These are phyloP conservation scores for Gnatocerus cornutus DNA, from an alignment of 2,888 invertebrate genomes.

Conservation along the genomic window DNA sequence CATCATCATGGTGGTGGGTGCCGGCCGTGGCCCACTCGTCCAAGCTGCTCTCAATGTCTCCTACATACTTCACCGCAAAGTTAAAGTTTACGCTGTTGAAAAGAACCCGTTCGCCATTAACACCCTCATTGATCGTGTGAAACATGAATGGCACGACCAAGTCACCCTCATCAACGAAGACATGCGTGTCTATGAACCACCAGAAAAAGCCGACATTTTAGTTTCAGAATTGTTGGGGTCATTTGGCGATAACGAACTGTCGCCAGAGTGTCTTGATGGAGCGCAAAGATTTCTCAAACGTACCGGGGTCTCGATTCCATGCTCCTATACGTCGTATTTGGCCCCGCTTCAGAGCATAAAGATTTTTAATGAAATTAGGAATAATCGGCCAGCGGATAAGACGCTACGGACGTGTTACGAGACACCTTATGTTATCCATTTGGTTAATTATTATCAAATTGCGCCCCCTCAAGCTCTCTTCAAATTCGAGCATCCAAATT, in stretches of 20 bases:
- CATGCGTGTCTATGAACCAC: slow-evolving; percentile 87
- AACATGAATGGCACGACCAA: slow-evolving; percentile 84
- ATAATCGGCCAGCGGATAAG: slow-evolving; percentile 72
- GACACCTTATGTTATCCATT: slow-evolving; percentile 94
- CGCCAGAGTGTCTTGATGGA: slow-evolving; percentile 98
- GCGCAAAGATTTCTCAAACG: slow-evolving; percentile 90
- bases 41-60: slow-evolving; percentile 88
- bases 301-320: slow-evolving; percentile 94
- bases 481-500: slow-evolving; percentile 93
- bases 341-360: slow-evolving; percentile 95
- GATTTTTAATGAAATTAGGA: slow-evolving; percentile 84
- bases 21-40: slow-evolving; percentile 93
- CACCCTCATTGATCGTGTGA: slow-evolving; percentile 83
- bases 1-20: slow-evolving; percentile 74
- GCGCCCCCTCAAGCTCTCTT: slow-evolving; percentile 84
- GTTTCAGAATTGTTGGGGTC: slow-evolving; percentile 96
- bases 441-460: slow-evolving; percentile 88
- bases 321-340: slow-evolving; percentile 90
- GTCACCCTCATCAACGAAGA: slow-evolving; percentile 88
- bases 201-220: slow-evolving; percentile 94
- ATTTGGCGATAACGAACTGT: slow-evolving; percentile 99
- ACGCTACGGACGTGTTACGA: slow-evolving; percentile 77
- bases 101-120: slow-evolving; percentile 98
- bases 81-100: slow-evolving; percentile 95
- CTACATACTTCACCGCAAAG: slow-evolving; percentile 78